These are phyloP conservation scores for Drosophila watanabei DNA, from an alignment of 1,140 invertebrate genomes.

Conservation along the genomic window DNA sequence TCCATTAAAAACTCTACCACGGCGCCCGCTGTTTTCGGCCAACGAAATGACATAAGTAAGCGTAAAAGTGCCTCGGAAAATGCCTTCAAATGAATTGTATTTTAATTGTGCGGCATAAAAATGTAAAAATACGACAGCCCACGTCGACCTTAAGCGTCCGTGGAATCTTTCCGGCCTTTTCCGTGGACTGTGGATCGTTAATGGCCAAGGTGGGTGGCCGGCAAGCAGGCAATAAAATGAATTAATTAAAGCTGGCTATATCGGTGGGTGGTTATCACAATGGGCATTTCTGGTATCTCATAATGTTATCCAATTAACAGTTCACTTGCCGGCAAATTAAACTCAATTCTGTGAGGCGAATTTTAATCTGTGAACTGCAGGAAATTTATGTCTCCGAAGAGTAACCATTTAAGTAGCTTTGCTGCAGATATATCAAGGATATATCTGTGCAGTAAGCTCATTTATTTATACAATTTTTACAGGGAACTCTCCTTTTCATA, in stretches of 20 bases:
- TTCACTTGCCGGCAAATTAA: slow-evolving; percentile 32
- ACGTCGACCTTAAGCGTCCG: slow-evolving; percentile 11
- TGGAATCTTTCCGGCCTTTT: slow-evolving; percentile 5
- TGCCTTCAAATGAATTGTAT: slow-evolving; percentile 66
- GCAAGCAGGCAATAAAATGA: slow-evolving; percentile 31
- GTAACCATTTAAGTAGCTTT: neutral
- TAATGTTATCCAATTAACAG: slow-evolving; percentile 44
- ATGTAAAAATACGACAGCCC: slow-evolving; percentile 28
- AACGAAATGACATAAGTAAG: slow-evolving; percentile 39
- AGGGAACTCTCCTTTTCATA: neutral
- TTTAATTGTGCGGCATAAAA: slow-evolving; percentile 69
- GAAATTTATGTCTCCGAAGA: slow-evolving; percentile 3
- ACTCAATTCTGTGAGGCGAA: slow-evolving; percentile 15
- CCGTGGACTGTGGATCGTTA: slow-evolving; percentile 4
- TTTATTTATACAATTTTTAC: neutral
- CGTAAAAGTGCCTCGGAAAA: slow-evolving; percentile 36
- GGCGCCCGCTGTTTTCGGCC: slow-evolving; percentile 3
- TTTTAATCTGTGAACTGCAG: slow-evolving; percentile 24
- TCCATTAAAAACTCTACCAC: slow-evolving; percentile 55
- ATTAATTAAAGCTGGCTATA: slow-evolving; percentile 38
- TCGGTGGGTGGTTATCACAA: slow-evolving; percentile 24
- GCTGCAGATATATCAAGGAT: neutral
- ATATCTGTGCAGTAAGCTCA: neutral
- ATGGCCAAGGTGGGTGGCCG: slow-evolving; percentile 16
- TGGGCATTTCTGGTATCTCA: slow-evolving; percentile 22